phyloP scores from a whole-genome alignment of 2,888 invertebrate species.

The Himalopsyche anomala region DNA sequence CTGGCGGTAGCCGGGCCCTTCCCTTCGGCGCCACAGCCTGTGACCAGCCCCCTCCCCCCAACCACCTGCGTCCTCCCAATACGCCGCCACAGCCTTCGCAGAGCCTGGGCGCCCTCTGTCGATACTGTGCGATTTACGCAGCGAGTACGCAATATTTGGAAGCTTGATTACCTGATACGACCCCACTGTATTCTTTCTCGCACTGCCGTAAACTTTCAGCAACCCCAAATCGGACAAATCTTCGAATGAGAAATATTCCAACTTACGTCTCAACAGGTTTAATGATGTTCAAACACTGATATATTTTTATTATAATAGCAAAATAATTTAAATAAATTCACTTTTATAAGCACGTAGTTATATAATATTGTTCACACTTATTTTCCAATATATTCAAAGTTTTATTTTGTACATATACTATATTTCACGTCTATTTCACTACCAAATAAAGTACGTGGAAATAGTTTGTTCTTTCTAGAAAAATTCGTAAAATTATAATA shows the following conservation, averaged over 20 bases:
- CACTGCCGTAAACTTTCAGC: slow-evolving; percentile 10
- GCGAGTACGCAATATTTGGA: slow-evolving; percentile 22
- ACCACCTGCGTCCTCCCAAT: slow-evolving; percentile 53
- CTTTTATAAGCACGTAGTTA: too few relatives aligned
- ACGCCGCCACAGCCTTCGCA: slow-evolving; percentile 48
- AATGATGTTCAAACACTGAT: too few relatives aligned
- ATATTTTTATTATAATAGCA: too few relatives aligned
- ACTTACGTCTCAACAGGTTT: too few relatives aligned
- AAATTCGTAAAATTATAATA: background rate
- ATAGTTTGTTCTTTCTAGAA: slow-evolving; percentile 2
- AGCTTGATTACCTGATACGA: background rate
- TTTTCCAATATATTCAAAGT: too few relatives aligned
- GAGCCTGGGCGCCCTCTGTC: slow-evolving; percentile 55
- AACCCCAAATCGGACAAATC: background rate
- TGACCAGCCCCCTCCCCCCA: slow-evolving; percentile 54
- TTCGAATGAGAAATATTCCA: background rate
- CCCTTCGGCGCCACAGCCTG: slow-evolving; percentile 62
- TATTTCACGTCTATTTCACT: background rate
- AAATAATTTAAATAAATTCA: too few relatives aligned
- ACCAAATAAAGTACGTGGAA: background rate
- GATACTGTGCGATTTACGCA: slow-evolving; percentile 43
- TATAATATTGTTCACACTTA: too few relatives aligned
- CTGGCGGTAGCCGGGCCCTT: slow-evolving; percentile 70
- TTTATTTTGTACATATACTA: too few relatives aligned
- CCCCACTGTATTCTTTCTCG: background rate